A percentile compares a stretch with the other conserved stretches of the same genome.
Evolutionary conservation across 2,113 vertebrate genomes (phyloP).

Genomic region (Actenoides hombroni): DNA sequence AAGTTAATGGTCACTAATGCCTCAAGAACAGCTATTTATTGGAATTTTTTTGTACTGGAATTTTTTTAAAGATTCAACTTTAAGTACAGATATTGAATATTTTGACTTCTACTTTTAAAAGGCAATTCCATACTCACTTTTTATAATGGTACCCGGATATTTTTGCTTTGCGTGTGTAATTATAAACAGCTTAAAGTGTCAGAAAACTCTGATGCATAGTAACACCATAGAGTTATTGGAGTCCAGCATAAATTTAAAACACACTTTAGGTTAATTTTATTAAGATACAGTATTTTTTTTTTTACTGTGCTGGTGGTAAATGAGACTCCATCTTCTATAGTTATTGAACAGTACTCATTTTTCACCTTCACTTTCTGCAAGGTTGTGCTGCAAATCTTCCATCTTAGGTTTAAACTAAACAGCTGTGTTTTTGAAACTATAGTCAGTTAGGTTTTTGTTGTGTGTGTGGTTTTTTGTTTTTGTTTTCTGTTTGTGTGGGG

Average conservation of each 20-base stretch:
- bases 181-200: neutral
- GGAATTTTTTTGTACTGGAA: neutral
- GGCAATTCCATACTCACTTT: neutral
- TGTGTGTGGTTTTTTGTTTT: too few relatives aligned
- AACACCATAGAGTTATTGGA: neutral
- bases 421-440: neutral
- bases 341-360: neutral
- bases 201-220: neutral
- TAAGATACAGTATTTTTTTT: neutral
- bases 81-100: neutral
- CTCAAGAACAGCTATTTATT: neutral
- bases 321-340: neutral
- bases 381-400: neutral
- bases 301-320: neutral
- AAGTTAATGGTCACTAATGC: constrained; percentile 23
- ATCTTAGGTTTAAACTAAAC: neutral
- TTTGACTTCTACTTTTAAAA: neutral
- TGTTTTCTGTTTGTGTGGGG: too few relatives aligned
- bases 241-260: neutral
- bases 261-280: neutral
- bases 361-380: neutral
- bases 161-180: neutral
- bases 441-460: neutral
- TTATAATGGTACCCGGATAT: neutral
- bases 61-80: neutral